These are phyloP conservation scores for Unio pictorum DNA, from an alignment of 2,888 invertebrate genomes.

Conservation along the genomic window DNA sequence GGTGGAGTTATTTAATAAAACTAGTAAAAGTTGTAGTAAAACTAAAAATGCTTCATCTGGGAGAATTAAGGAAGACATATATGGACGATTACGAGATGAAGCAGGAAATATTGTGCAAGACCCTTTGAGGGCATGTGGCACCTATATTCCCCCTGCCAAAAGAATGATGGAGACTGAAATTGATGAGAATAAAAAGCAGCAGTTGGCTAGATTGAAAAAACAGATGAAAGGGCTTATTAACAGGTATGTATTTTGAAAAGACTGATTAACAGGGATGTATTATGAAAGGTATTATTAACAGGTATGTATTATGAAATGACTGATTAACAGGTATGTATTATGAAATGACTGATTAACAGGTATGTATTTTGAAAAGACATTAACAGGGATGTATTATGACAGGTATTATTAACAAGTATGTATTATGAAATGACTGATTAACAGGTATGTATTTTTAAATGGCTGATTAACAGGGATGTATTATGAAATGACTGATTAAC, in stretches of 20 bases:
- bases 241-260: constrained; percentile 67
- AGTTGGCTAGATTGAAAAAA: constrained; percentile 80
- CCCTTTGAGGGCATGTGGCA: constrained; percentile 68
- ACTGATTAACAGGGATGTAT: too few relatives aligned
- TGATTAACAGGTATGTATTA: too few relatives aligned
- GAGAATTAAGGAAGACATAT: constrained; percentile 85
- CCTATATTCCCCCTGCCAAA: constrained; percentile 89
- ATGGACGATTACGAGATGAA: constrained; percentile 87
- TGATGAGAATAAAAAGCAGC: constrained; percentile 72
- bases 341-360: not conserved
- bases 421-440: not conserved
- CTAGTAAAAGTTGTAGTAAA: constrained; percentile 9
- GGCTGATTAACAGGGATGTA: too few relatives aligned
- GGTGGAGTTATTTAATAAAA: constrained; percentile 8
- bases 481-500: constrained; percentile 77
- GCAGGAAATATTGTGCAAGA: constrained; percentile 82
- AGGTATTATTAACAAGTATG: too few relatives aligned
- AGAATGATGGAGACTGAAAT: constrained; percentile 74
- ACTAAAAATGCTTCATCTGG: constrained; percentile 11
- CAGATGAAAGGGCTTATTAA: constrained; percentile 92
- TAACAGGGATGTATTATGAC: too few relatives aligned
- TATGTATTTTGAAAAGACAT: not conserved
- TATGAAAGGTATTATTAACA: not conserved
- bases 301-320: not conserved
- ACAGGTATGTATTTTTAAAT: not conserved